These are phyloP conservation scores for Drosophila gaucha DNA, from an alignment of 2,888 invertebrate species.

Conservation along the genomic window DNA sequence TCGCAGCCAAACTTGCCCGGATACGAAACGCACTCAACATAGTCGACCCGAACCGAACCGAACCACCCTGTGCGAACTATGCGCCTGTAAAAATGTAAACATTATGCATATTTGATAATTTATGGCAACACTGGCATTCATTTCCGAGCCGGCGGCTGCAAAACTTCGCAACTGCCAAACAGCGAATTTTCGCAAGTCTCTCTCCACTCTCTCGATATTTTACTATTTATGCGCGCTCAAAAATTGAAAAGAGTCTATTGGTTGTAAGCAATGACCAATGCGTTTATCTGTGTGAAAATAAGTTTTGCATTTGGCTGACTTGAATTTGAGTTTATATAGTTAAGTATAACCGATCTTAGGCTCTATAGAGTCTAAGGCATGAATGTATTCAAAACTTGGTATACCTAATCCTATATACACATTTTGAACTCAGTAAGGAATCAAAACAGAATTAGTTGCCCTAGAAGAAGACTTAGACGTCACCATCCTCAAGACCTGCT, in stretches of 20 bases:
- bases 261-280: not conserved
- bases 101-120: constrained; percentile 82
- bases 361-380: too few relatives aligned
- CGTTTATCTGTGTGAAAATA: not conserved
- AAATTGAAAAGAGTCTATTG: not conserved
- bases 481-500: too few relatives aligned
- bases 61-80: constrained; percentile 32
- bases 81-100: constrained; percentile 74
- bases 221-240: not conserved
- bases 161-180: constrained; percentile 48
- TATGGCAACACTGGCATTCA: constrained; percentile 83
- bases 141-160: constrained; percentile 60
- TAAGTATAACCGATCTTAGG: too few relatives aligned
- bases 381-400: too few relatives aligned
- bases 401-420: too few relatives aligned
- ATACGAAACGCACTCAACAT: constrained; percentile 27
- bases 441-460: too few relatives aligned
- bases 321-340: too few relatives aligned
- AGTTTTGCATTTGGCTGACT: too few relatives aligned
- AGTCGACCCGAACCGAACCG: not conserved
- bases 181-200: constrained; percentile 44
- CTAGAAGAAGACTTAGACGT: too few relatives aligned
- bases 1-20: constrained; percentile 71
- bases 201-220: constrained; percentile 28
- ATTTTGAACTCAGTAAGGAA: too few relatives aligned